Evolutionary conservation across 2,888 invertebrate species (phyloP), one percentile per base, ranked within the genome.

Genomic region (Tipula helvola): DNA sequence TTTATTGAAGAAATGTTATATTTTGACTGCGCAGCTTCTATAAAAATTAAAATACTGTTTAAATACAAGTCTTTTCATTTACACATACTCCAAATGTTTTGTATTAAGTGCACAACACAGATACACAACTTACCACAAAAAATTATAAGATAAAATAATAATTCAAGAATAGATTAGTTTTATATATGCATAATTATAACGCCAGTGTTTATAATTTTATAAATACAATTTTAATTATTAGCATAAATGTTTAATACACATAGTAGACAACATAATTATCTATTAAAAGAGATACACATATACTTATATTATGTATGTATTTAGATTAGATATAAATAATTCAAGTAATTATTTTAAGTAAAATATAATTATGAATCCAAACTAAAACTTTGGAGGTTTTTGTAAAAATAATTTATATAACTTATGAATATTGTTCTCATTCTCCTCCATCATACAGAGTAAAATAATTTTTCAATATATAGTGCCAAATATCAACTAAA

Each of bases 271-370:
- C 83, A 36, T 36, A 83, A 83, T 84, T 39, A 39, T 84, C 36
- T 84, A 84, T 39, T 39, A 41, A 28, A 83, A 84, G 36, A 84
- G 13, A 39, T 36, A 84, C 5, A n/a, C 28, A 84, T 84, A 84
- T 84, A 84, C 84, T 84, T 39, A 39, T 84, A n/a, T 39, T 39
- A 39, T 84, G 84, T 84, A 84, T 84, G 2, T 39, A 41, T 84
- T 39, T 71, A 71, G 71, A 84, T 39, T 71, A 71, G 71, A 84
- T 84, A 84, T 84, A 84, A 84, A 84, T 84, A 84, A 39, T 39
- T 84, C 84, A 84, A 39, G 41, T 39, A 39, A 39, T 39, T 84
- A 16, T 41, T 84, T 84, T 10, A 84, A 39, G 41, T 84, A 39
- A 16, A 41, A n/a, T 84, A 39, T 39, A 39, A 36, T 28, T 84